Evolutionary conservation across 2,888 invertebrate species (phyloP), one percentile per base, ranked within the genome.

Genomic region (Hydroisotoma schaefferi): DNA sequence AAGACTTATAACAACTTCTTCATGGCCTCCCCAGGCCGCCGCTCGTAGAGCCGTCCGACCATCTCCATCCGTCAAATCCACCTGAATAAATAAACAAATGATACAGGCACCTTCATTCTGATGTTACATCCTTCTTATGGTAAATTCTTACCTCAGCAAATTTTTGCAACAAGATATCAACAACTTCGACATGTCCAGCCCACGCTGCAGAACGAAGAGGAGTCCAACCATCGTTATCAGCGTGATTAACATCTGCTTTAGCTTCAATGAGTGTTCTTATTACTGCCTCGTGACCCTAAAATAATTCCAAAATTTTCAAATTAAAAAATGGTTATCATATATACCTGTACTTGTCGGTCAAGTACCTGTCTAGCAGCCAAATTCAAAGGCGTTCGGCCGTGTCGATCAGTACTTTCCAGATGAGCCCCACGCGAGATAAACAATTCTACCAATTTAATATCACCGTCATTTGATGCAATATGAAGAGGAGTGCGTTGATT

Each of bases 1-100:
- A 51, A 72, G 59, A 63, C 69, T 69, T 33, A 59, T 57, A 23
- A 72, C 70, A 12, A 72, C 77, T 70, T 88, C 87, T 73, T 88
- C 88, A 78, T 94, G 93, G 0, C 94, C 94, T 38, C 93, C 93
- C 94, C 94, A 94, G 0, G 94, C 93, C 0, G 93, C 93, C 47
- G 90, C 90, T 43, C 94, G 84, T 57, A 95, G 78, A 0, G 94
- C 92, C 0, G 94, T 94, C 51, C 94, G 82, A 67, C 90, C 88
- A 74, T 92, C 92, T 54, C 87, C 86, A 74, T 93, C 92, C 1
- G 90, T 88, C 72, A 89, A 85, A 76, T 95, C 92, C 2, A 94
- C 87, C 64, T 69, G 6, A 37, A 10, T 40, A 40, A 40, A 40
- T 10, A 33, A 33, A 33, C 8, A 8, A 15, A 8, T 33, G 8